Evolutionary conservation across 2,888 invertebrate species (phyloP), one percentile per base, ranked within the genome.

Genomic region (Hyposoter dolosus): DNA sequence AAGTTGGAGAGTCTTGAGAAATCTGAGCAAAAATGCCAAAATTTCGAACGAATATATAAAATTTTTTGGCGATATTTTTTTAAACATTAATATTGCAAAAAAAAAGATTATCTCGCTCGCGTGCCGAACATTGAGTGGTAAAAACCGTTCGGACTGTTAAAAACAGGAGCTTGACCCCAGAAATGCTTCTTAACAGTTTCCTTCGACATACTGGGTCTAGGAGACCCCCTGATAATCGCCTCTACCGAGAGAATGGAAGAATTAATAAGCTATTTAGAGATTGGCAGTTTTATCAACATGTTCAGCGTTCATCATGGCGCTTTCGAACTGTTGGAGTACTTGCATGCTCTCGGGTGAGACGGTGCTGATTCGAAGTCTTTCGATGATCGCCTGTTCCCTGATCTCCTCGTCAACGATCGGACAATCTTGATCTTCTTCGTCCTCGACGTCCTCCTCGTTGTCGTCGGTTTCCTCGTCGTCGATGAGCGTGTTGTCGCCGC

Each of bases 271-370:
- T 53, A 63, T n/a, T 90, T n/a, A 92, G 87, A 89, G 90, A 90
- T 91, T 91, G 91, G 91, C 91, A 91, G 90, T 89, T 84, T 88
- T 88, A 80, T 86, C 85, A 68, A 88, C 86, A 82, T 87, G 87
- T 82, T 91, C 90, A 78, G 82, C 85, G 63, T 90, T 90, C 85
- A 89, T 86, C 90, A 91, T 92, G 17, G 91, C 91, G 10, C 90
- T 89, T 74, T 92, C 92, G 65, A 91, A 92, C 60, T 91, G 90
- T 83, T 91, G 91, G 63, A 92, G 88, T 69, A 92, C 92, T 78
- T 89, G 89, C 90, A 90, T 90, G 50, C 88, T 92, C 81, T 91
- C 92, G 53, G 91, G 83, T 4, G 92, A 91, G 7, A 91, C 90
- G 40, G 89, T 84, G 76, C 85, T 88, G 74, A 92, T 89, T 71